These are phyloP conservation scores for Venustoraphidia nigricollis DNA, from an alignment of 2,888 invertebrate species.

Conservation along the genomic window DNA sequence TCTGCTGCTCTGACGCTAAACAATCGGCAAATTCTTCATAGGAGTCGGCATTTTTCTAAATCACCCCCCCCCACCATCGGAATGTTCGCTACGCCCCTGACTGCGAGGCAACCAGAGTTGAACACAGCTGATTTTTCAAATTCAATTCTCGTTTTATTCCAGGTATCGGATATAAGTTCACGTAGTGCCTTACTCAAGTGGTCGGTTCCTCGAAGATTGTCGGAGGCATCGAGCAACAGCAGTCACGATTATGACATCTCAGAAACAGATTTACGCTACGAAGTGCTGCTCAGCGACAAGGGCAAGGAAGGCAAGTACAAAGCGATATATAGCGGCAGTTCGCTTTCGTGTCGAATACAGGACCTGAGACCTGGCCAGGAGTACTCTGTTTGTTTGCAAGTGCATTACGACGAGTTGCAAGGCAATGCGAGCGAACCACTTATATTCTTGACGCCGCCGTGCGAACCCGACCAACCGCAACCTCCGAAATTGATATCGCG, in stretches of 20 bases:
- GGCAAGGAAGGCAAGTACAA: conserved; percentile 71
- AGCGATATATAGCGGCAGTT: conserved; percentile 65
- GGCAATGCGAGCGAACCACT: conserved; percentile 64
- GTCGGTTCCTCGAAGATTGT: conserved; percentile 44
- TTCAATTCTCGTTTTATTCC: conserved; percentile 14
- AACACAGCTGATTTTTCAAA: background rate
- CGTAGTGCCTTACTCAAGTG: conserved; percentile 75
- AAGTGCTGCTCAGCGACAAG: conserved; percentile 64
- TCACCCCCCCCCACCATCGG: too few relatives aligned
- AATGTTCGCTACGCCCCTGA: too few relatives aligned
- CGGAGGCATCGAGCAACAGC: conserved; percentile 31
- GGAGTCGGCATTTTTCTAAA: too few relatives aligned
- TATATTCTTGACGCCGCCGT: conserved; percentile 64
- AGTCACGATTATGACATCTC: conserved; percentile 36
- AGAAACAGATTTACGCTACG: conserved; percentile 58
- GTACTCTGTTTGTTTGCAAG: conserved; percentile 68
- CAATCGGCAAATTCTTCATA: too few relatives aligned
- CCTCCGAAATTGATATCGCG: conserved; percentile 55
- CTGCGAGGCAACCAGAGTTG: too few relatives aligned
- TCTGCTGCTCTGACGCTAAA: too few relatives aligned
- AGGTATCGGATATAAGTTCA: conserved; percentile 72
- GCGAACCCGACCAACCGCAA: conserved; percentile 63
- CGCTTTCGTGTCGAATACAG: conserved; percentile 63
- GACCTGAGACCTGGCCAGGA: conserved; percentile 79
- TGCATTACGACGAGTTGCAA: conserved; percentile 56